A percentile compares a stretch with the other conserved stretches of the same genome.
These are phyloP conservation scores for Danio albolineatus DNA, from an alignment of 2,797 vertebrate species.

Conservation along the genomic window DNA sequence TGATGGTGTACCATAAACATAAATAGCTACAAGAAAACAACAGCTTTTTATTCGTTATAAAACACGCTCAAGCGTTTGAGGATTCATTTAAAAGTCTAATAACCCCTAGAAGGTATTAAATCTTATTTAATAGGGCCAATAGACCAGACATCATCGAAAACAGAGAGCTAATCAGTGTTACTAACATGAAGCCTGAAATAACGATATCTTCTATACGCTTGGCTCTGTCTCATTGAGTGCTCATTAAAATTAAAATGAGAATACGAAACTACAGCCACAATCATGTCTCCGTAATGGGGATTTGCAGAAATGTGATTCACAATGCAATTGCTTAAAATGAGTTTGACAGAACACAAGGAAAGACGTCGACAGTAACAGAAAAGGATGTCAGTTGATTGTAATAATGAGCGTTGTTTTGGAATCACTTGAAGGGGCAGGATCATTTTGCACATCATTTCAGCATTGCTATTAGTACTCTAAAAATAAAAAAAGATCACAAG, in stretches of 20 bases:
- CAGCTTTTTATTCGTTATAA: slow-evolving; percentile 16
- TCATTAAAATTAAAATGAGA: slow-evolving; percentile 37
- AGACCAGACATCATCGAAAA: slow-evolving; percentile 26
- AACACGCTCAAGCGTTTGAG: slow-evolving; percentile 37
- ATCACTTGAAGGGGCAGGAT: no score
- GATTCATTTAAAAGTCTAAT: slow-evolving; percentile 36
- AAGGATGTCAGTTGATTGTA: neutral
- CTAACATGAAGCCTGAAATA: slow-evolving; percentile 28
- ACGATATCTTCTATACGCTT: slow-evolving; percentile 14
- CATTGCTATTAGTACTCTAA: neutral
- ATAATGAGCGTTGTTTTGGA: neutral
- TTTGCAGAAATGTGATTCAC: slow-evolving; percentile 12
- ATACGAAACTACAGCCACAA: slow-evolving; percentile 11
- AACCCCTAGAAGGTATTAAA: slow-evolving; percentile 42
- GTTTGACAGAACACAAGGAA: neutral
- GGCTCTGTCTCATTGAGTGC: slow-evolving; percentile 13
- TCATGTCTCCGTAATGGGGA: slow-evolving; percentile 11
- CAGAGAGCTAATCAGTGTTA: slow-evolving; percentile 26
- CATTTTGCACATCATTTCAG: neutral
- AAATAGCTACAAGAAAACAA: slow-evolving; percentile 9
- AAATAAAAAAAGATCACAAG: neutral
- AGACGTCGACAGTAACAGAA: neutral
- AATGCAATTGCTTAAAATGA: neutral
- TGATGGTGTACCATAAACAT: slow-evolving; percentile 11
- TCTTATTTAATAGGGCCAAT: slow-evolving; percentile 36